Base-by-base conservation (phyloP, 2,888 invertebrate genomes). In the Graphium colonna region DNA sequence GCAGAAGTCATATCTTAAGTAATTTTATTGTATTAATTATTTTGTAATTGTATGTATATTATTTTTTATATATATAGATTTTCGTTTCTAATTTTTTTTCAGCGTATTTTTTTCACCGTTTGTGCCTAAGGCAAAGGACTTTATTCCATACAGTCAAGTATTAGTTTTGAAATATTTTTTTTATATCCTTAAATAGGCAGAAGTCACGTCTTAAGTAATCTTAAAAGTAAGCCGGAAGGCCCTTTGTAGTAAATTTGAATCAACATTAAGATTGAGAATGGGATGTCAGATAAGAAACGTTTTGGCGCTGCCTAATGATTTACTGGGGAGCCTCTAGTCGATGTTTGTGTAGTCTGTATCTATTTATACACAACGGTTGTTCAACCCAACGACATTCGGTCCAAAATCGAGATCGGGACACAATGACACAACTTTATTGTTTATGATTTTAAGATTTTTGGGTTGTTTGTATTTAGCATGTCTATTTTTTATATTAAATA, bases 351-450 rank as follows among this genome's bases (percentile, higher is more conserved):
- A 67, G 66, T 63, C 70, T 70, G 67, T 60, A 64, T 79, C 84
- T 88, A 88, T 86, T 85, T 82, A 73, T 81, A 82, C 67, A 69
- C 66, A 65, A 67, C 78, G 87, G 87, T 88, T 85, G 68, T 85
- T 87, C 82, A 87, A 85, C 87, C 77, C 81, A 56, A 55, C 64
- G 62, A 61, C 59, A 58, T 58, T 59, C 45, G 26, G 21, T 12
- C 26, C 31, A 51, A 48, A 40, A 45, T 54, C 44, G 41, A 45
- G 12, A 42, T 8, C 18, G 33, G 15, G 16, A 43, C 41, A 47
- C 40, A 51, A 50, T 51, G 42, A 51, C 38, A 52, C 31, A 41
- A 48, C 36, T 48, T 47, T 41, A 17, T 42, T 43, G 51, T 53
- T n/a, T 10, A 3, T 33, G 3, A 9, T 18, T 48, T 10, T 38